phyloP scores from a whole-genome alignment of 2,797 vertebrate species.

The Arnoldichthys spilopterus region DNA sequence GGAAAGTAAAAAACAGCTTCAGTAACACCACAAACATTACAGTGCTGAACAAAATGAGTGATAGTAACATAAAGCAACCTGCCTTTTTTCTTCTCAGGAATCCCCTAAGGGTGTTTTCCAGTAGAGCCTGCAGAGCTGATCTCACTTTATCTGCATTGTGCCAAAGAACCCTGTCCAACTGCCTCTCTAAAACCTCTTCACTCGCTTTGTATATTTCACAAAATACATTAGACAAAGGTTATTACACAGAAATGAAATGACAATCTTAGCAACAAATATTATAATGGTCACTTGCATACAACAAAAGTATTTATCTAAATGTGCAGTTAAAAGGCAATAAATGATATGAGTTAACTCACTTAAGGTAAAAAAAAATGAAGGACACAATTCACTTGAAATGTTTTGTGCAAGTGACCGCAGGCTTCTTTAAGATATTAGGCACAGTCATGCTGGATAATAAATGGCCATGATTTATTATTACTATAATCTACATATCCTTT shows the following conservation, averaged over 20 bases:
- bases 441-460: not conserved
- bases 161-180: slow-evolving; percentile 52
- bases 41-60: not conserved
- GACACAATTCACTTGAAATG: too few relatives aligned
- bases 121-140: slow-evolving; percentile 36
- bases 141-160: slow-evolving; percentile 50
- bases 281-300: not conserved
- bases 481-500: not conserved
- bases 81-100: slow-evolving; percentile 49
- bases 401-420: too few relatives aligned
- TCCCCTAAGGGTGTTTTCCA: slow-evolving; percentile 41
- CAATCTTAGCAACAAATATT: not conserved
- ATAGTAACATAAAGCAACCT: not conserved
- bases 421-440: not conserved
- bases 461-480: not conserved
- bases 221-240: slow-evolving; percentile 20
- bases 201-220: slow-evolving; percentile 32
- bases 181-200: slow-evolving; percentile 54
- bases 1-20: not conserved
- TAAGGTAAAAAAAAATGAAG: too few relatives aligned
- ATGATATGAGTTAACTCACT: too few relatives aligned
- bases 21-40: not conserved
- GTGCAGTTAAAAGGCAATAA: too few relatives aligned
- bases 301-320: too few relatives aligned
- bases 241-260: not conserved